Evolutionary conservation across 1,140 invertebrate genomes (phyloP).

Genomic region (Epicauta chinensis): DNA sequence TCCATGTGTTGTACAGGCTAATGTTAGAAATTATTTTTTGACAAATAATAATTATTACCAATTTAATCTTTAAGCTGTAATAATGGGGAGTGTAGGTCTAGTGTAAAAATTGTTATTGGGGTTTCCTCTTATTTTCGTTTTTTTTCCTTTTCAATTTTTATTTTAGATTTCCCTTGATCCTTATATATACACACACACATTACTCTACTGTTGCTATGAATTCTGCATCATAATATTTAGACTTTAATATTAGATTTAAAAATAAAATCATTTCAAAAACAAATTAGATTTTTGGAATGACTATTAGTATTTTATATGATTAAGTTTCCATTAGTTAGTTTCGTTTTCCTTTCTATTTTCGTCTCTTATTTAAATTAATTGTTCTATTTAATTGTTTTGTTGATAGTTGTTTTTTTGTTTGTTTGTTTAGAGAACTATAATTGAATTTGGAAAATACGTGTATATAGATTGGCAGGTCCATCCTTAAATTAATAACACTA

Average conservation of each 20-base stretch:
- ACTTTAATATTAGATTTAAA: not conserved
- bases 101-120: slow-evolving; percentile 40
- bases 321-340: too few relatives aligned
- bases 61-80: slow-evolving; percentile 40
- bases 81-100: slow-evolving; percentile 40
- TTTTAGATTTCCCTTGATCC: not conserved
- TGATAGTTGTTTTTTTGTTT: too few relatives aligned
- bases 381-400: too few relatives aligned
- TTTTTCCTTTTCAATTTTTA: too few relatives aligned
- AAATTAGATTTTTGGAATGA: too few relatives aligned
- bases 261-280: not conserved
- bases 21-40: slow-evolving; percentile 40
- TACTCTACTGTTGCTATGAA: slow-evolving; percentile 33
- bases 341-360: too few relatives aligned
- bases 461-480: too few relatives aligned
- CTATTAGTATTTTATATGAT: too few relatives aligned
- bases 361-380: too few relatives aligned
- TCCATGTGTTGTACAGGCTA: slow-evolving; percentile 38
- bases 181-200: slow-evolving; percentile 14
- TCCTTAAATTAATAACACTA: too few relatives aligned
- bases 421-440: too few relatives aligned
- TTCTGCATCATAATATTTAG: slow-evolving; percentile 6
- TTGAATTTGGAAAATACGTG: too few relatives aligned
- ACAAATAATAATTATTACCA: slow-evolving; percentile 42
- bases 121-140: slow-evolving; percentile 22